These are phyloP conservation scores for Sinodicranocentrus sp. DNA, from an alignment of 2,888 invertebrate genomes.

Conservation along the genomic window DNA sequence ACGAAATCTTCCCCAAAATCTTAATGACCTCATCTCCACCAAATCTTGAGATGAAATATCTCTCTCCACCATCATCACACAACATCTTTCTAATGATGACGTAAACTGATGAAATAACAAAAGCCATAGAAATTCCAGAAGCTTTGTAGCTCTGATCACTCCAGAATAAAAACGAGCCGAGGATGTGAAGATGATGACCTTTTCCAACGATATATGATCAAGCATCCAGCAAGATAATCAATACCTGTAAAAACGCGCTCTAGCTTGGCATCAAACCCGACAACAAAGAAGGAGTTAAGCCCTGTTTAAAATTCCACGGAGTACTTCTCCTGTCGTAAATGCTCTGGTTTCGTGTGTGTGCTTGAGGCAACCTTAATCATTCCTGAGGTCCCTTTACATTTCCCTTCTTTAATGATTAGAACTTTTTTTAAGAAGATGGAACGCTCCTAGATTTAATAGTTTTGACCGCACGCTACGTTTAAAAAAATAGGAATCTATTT, in stretches of 20 bases:
- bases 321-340: conserved; percentile 32
- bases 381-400: conserved; percentile 24
- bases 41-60: no score
- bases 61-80: background rate
- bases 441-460: no score
- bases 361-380: conserved; percentile 47
- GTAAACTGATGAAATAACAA: conserved; percentile 31
- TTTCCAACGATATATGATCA: no score
- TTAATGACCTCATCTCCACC: conserved; percentile 40
- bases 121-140: conserved; percentile 39
- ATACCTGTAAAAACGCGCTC: conserved; percentile 3
- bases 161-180: no score
- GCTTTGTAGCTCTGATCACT: conserved; percentile 42
- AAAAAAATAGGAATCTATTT: conserved; percentile 7
- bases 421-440: no score
- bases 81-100: conserved; percentile 53
- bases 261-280: background rate
- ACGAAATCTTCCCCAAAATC: conserved; percentile 54
- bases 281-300: background rate
- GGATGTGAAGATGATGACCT: no score
- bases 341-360: background rate
- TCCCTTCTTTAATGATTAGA: background rate
- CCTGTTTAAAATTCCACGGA: conserved; percentile 55
- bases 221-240: conserved; percentile 14
- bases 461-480: conserved; percentile 21